A percentile compares a stretch with the other conserved stretches of the same genome.
Evolutionary conservation across 2,888 invertebrate species (phyloP).

Genomic region (Zhuqinia jingwanae): DNA sequence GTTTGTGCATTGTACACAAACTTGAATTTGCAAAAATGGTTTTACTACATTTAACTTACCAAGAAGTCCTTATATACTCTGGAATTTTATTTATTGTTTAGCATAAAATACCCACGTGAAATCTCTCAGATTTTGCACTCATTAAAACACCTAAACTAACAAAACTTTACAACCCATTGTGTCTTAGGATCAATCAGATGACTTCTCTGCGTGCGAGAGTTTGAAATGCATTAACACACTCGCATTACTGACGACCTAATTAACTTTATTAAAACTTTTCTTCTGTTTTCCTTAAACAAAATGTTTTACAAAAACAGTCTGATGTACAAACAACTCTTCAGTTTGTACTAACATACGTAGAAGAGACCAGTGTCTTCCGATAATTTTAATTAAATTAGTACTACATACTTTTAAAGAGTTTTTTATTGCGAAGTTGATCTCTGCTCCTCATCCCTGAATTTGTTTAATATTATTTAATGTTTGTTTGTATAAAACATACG

Average conservation of each 20-base stretch:
- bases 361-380: no score
- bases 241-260: background rate
- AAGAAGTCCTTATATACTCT: no score
- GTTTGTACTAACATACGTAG: background rate
- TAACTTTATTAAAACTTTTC: background rate
- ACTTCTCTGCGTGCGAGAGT: no score
- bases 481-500: constrained; percentile 36
- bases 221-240: background rate
- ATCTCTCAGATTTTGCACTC: no score
- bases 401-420: background rate
- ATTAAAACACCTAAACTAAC: no score
- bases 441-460: background rate
- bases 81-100: no score
- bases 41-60: no score
- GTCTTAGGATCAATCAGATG: background rate
- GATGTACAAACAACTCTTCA: background rate
- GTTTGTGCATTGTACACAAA: background rate
- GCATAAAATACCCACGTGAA: no score
- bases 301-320: background rate
- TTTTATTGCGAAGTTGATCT: background rate
- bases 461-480: background rate
- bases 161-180: background rate
- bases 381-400: no score
- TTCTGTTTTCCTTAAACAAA: background rate
- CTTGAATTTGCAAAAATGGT: background rate